These are phyloP conservation scores for Pteruthius melanotis DNA, from an alignment of 2,113 vertebrate genomes.

Conservation along the genomic window DNA sequence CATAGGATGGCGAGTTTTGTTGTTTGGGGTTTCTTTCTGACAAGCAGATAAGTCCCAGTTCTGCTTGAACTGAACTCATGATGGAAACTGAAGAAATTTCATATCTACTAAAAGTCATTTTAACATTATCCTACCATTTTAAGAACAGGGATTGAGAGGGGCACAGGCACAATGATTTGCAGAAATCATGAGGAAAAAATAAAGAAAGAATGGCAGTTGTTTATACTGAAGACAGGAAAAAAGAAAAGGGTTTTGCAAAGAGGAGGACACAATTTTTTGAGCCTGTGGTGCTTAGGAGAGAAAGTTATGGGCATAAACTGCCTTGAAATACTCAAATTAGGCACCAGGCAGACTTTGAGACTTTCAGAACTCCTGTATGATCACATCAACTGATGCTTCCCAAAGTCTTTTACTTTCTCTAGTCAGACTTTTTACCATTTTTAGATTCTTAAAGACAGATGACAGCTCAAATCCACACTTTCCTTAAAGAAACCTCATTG, in stretches of 20 bases:
- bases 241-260: background rate
- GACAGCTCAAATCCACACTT: background rate
- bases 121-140: background rate
- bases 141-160: background rate
- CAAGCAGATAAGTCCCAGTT: background rate
- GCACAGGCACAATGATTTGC: background rate
- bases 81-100: background rate
- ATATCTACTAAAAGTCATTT: background rate
- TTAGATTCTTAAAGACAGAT: background rate
- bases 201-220: background rate
- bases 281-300: background rate
- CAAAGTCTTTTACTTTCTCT: background rate
- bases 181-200: background rate
- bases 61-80: background rate
- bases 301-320: background rate
- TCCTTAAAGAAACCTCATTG: background rate
- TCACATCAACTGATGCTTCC: background rate
- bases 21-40: background rate
- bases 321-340: background rate
- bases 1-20: rapidly evolving
- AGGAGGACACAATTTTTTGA: background rate
- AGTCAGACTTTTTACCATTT: background rate
- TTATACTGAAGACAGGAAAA: background rate
- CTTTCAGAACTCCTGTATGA: background rate
- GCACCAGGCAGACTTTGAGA: background rate